Conservation (phyloP, 2,113 vertebrate species). For the Lepidothrix coronata region DNA sequence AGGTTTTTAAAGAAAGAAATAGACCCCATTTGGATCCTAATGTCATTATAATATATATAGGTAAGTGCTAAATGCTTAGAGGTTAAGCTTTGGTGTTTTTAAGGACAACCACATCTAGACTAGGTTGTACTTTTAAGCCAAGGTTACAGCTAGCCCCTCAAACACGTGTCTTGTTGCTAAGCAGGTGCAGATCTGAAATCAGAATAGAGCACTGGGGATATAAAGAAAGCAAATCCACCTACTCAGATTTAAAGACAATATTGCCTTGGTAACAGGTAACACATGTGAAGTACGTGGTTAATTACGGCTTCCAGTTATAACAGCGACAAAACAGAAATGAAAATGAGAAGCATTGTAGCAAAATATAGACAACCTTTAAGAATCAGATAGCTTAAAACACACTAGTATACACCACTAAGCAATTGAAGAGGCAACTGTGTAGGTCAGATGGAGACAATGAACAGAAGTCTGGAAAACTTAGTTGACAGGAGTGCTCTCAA, state of each 20-base stretch:
- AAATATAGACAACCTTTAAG: slow-evolving; percentile 55
- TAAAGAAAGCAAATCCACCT: slow-evolving; percentile 65
- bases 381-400: slow-evolving; percentile 42
- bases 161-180: slow-evolving; percentile 46
- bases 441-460: neutral
- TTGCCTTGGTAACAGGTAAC: slow-evolving; percentile 70
- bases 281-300: slow-evolving; percentile 53
- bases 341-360: slow-evolving; percentile 40
- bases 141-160: neutral
- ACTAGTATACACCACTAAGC: neutral
- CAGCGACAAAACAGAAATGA: slow-evolving; percentile 50
- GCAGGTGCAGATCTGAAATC: slow-evolving; percentile 56
- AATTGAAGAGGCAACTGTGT: neutral
- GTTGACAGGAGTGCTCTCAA: neutral
- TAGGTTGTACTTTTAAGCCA: neutral
- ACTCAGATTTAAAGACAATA: slow-evolving; percentile 67
- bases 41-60: neutral
- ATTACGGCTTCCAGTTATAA: slow-evolving; percentile 60
- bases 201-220: slow-evolving; percentile 35
- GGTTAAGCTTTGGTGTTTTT: neutral
- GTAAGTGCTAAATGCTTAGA: neutral
- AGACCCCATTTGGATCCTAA: neutral
- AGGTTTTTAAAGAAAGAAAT: neutral
- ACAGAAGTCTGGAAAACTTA: neutral
- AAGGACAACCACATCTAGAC: neutral